phyloP scores from a whole-genome alignment of 2,888 invertebrate species.

The Hydraecia micacea region DNA sequence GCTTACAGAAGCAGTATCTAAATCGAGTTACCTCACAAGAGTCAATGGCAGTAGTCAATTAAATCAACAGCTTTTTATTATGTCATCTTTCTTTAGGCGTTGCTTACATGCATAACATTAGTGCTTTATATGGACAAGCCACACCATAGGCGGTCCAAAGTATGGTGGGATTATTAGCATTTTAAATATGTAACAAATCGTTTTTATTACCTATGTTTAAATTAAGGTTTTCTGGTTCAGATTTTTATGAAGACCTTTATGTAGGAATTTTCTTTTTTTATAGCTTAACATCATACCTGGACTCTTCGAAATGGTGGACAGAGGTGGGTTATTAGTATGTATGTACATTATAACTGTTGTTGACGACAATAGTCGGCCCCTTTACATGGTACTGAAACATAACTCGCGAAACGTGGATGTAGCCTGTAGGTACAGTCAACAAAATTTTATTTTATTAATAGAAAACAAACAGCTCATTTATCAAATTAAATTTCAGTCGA shows the following conservation, averaged over 20 bases:
- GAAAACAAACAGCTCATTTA: too few relatives aligned
- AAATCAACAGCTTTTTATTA: conserved; percentile 37
- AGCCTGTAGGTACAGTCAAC: too few relatives aligned
- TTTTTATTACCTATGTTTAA: conserved; percentile 4
- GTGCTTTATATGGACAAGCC: conserved; percentile 11
- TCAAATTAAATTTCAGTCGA: too few relatives aligned
- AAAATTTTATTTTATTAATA: too few relatives aligned
- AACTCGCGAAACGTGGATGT: too few relatives aligned
- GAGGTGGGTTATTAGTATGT: too few relatives aligned
- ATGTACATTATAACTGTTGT: too few relatives aligned
- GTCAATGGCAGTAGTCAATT: conserved; percentile 7
- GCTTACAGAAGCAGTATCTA: neutral
- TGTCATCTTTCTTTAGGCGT: neutral
- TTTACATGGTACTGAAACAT: too few relatives aligned
- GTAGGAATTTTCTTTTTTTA: too few relatives aligned
- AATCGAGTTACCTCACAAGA: conserved; percentile 7
- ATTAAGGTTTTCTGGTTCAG: neutral
- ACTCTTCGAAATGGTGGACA: too few relatives aligned
- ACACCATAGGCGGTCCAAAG: conserved; percentile 34
- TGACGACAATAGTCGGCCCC: too few relatives aligned
- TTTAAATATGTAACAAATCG: conserved; percentile 32
- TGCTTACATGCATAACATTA: conserved; percentile 42
- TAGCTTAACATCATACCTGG: too few relatives aligned
- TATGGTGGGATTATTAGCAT: conserved; percentile 6
- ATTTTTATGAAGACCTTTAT: neutral